Percentiles rank a stretch among this genome's conserved stretches.
Evolutionary conservation across 2,888 invertebrate genomes (phyloP).

Genomic region (Drosophila merina): DNA sequence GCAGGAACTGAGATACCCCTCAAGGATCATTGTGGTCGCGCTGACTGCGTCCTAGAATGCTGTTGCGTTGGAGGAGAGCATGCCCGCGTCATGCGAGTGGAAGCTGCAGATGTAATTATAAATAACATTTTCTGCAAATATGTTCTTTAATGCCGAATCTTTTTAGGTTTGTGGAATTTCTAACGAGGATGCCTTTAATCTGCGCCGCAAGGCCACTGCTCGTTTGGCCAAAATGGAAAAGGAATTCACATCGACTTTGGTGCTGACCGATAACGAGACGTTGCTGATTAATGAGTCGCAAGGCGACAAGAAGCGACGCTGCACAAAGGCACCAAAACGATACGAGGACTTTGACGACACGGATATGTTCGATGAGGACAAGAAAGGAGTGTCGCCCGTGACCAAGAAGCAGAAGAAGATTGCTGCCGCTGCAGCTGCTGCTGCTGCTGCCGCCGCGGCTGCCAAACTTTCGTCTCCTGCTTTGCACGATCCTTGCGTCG

Average conservation of each 20-base stretch:
- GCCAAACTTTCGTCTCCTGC: slow-evolving; percentile 4
- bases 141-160: not conserved
- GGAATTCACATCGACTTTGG: slow-evolving; percentile 89
- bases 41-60: slow-evolving; percentile 85
- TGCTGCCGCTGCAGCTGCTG: slow-evolving; percentile 20
- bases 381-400: slow-evolving; percentile 35
- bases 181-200: slow-evolving; percentile 82
- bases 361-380: slow-evolving; percentile 73
- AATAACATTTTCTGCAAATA: too few relatives aligned
- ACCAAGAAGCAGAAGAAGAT: slow-evolving; percentile 42
- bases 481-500: slow-evolving; percentile 59
- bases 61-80: slow-evolving; percentile 81
- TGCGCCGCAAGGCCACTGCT: slow-evolving; percentile 83
- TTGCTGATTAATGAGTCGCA: slow-evolving; percentile 86
- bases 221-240: slow-evolving; percentile 88
- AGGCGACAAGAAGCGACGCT: slow-evolving; percentile 85
- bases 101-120: slow-evolving; percentile 80
- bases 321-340: slow-evolving; percentile 87
- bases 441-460: slow-evolving; percentile 10
- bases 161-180: slow-evolving; percentile 79
- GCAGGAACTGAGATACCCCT: slow-evolving; percentile 82
- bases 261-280: slow-evolving; percentile 87
- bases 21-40: slow-evolving; percentile 87
- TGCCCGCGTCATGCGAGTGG: slow-evolving; percentile 80
- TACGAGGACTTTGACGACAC: slow-evolving; percentile 85